A percentile compares a stretch with the other conserved stretches of the same genome.
These are phyloP conservation scores for Coelinius sp. DNA, from an alignment of 2,888 invertebrate genomes.

Conservation along the genomic window DNA sequence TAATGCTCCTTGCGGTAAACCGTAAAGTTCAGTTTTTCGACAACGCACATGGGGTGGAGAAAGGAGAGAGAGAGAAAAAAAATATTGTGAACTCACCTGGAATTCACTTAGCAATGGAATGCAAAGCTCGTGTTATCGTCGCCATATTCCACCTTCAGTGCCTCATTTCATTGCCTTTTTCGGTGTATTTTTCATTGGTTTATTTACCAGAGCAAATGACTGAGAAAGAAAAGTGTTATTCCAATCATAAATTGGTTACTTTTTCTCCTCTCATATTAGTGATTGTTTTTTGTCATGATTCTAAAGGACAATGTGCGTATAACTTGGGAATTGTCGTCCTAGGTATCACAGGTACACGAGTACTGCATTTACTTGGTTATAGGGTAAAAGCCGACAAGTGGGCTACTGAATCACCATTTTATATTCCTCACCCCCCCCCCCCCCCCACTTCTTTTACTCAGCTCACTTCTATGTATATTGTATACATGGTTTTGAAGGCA, in stretches of 20 bases:
- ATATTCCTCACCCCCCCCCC: slow-evolving; percentile 26
- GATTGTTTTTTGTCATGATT: not conserved
- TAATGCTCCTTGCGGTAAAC: slow-evolving; percentile 22
- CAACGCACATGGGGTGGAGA: slow-evolving; percentile 33
- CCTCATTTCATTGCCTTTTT: slow-evolving; percentile 13
- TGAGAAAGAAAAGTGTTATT: not conserved
- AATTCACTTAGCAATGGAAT: slow-evolving; percentile 68
- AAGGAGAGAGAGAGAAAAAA: slow-evolving; percentile 1
- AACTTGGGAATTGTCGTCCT: not conserved
- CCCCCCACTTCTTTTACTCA: slow-evolving; percentile 46
- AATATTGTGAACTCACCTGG: slow-evolving; percentile 51
- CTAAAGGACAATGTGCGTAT: not conserved
- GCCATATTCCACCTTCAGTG: not conserved
- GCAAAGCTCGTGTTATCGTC: slow-evolving; percentile 58
- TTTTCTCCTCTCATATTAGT: not conserved
- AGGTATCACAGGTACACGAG: slow-evolving; percentile 54
- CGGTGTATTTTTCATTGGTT: slow-evolving; percentile 5
- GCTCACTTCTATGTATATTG: slow-evolving; percentile 5
- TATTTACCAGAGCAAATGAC: not conserved
- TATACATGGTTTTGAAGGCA: slow-evolving; percentile 12
- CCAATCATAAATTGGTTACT: not conserved
- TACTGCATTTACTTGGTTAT: slow-evolving; percentile 61
- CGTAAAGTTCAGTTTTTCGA: slow-evolving; percentile 35
- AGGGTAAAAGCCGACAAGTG: slow-evolving; percentile 51
- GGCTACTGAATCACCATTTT: slow-evolving; percentile 61